phyloP scores from a whole-genome alignment of 2,888 invertebrate genomes.

The Drosophila gaucha region DNA sequence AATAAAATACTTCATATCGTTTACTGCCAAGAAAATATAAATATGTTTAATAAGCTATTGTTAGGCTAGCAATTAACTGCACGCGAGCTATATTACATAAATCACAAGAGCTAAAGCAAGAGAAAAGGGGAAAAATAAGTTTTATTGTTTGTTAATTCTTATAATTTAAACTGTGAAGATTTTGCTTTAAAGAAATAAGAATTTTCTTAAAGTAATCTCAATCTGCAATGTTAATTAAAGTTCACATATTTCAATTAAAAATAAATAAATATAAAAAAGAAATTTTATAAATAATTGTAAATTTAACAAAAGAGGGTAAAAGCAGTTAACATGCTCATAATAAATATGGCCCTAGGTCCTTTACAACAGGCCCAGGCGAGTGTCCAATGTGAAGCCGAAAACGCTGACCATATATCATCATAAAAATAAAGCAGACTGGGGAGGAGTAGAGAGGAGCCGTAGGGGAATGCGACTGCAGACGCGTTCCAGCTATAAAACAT shows the following conservation, averaged over 20 bases:
- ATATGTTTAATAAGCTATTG: not conserved
- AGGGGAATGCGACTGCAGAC: constrained; percentile 14
- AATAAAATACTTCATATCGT: not conserved
- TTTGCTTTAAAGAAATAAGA: no score
- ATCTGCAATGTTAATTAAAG: no score
- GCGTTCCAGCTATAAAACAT: constrained; percentile 54
- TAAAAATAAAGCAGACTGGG: constrained; percentile 58
- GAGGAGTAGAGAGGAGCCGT: not conserved
- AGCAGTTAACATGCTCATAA: constrained; percentile 38
- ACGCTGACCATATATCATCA: constrained; percentile 68
- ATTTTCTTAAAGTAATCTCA: no score
- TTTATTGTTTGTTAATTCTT: not conserved
- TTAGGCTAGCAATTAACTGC: not conserved
- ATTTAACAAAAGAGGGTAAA: no score
- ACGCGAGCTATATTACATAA: not conserved
- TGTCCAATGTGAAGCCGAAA: constrained; percentile 38
- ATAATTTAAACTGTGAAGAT: no score
- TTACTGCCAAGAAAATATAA: not conserved
- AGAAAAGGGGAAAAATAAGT: no score
- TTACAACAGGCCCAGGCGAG: constrained; percentile 33
- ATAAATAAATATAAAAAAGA: not conserved
- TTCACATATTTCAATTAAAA: no score
- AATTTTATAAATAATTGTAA: constrained; percentile 22
- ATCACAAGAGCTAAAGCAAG: not conserved
- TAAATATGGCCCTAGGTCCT: constrained; percentile 66